Conservation (phyloP, 2,113 vertebrate species). For the Ibidorhyncha struthersii region DNA sequence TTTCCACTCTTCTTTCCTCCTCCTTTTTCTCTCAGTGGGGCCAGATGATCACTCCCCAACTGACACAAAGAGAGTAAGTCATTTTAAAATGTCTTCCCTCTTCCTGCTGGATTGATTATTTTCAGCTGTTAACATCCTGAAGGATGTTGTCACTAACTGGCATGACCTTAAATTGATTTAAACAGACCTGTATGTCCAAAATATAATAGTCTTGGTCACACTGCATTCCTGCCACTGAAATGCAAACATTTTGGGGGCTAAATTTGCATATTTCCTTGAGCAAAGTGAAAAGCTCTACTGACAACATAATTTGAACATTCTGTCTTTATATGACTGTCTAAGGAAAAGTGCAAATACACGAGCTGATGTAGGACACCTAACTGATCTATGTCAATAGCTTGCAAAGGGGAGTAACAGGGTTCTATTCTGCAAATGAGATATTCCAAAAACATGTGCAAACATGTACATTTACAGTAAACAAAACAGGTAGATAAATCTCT, state of each 20-base stretch:
- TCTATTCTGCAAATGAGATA: background rate
- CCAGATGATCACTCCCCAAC: background rate
- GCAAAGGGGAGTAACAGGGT: background rate
- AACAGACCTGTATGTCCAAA: background rate
- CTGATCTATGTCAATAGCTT: background rate
- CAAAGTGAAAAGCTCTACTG: background rate
- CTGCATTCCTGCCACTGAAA: background rate
- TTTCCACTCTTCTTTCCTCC: background rate
- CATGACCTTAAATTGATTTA: conserved; percentile 39
- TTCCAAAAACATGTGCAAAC: background rate
- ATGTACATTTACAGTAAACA: background rate
- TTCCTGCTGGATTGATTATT: conserved; percentile 6
- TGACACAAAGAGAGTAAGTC: conserved; percentile 18
- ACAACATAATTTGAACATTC: background rate
- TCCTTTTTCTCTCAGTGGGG: conserved; percentile 11
- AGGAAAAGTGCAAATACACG: background rate
- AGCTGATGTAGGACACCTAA: background rate
- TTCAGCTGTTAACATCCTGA: conserved; percentile 20
- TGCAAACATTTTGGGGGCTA: background rate
- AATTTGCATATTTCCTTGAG: background rate
- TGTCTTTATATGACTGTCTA: background rate
- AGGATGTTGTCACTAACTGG: conserved; percentile 4
- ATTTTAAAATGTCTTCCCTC: conserved; percentile 1
- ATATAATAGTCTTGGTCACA: background rate
- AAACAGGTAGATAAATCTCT: background rate